Base-by-base conservation (phyloP, 2,113 vertebrate species). In the Ammodramus savannarum region DNA sequence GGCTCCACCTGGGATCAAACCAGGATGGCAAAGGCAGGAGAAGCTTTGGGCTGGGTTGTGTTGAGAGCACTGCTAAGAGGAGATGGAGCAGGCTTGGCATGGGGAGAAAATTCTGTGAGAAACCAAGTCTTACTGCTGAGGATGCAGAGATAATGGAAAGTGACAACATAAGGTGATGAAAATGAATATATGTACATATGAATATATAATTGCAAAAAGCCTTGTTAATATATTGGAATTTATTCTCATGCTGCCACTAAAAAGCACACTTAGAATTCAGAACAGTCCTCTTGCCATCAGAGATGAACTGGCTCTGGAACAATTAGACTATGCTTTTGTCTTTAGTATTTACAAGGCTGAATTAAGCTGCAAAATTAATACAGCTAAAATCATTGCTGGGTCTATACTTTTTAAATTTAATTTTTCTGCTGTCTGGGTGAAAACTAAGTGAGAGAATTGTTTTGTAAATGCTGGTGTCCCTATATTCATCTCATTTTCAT, bases 231-330 rank as follows among this genome's bases (percentile, higher is more conserved):
- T 80, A 17, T 44, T 88, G 67, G 72, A 66, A 80, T 93, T 91
- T 83, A 75, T 86, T 88, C 52, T 89, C 38, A 13, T 71, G 43
- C 75, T 85, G 80, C 72, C 44, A 79, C 61, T 91, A 52, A 85
- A 91, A 94, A 77, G 39, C 59, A 51, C 55, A 52, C 55, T 96
- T 91, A 67, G 48, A 91, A 94, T 96, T 94, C 78, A 74, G 27
- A 89, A 20, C 6, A 3, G 57, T 89, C 27, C 20, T 88, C 79
- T 83, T 90, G 72, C 79, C 65, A 85, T 74, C 75, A 81, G 78
- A 93, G 87, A 86, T 91, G 63, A 93, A 72, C 65, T 63, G 59
- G 67, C 65, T 94, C 63, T 81, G 76, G 67, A 94, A 58, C 75
- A 94, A 72, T 94, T 80, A 83, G 55, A 34, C 58, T 8, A 1